These are phyloP conservation scores for Argyrosomus japonicus DNA, from an alignment of 2,113 vertebrate genomes.

Conservation along the genomic window DNA sequence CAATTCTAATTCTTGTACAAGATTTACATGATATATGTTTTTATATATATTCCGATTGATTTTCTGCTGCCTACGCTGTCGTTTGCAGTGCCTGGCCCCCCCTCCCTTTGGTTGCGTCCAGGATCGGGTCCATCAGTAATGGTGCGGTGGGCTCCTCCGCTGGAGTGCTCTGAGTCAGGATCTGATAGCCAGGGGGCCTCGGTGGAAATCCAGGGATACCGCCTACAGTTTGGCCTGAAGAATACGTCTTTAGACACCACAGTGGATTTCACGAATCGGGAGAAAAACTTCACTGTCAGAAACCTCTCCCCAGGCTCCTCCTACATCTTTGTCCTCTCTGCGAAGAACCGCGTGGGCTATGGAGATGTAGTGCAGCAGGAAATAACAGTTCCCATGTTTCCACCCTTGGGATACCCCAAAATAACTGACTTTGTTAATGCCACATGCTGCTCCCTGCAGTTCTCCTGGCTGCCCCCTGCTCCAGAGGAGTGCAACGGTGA, in stretches of 20 bases:
- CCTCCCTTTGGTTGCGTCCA: conserved; percentile 88
- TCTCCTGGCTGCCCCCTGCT: conserved; percentile 91
- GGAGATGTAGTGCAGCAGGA: conserved; percentile 86
- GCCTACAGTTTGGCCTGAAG: conserved; percentile 90
- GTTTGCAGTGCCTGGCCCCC: conserved; percentile 88
- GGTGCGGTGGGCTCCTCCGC: conserved; percentile 77
- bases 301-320: conserved; percentile 90
- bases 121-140: conserved; percentile 86
- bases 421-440: conserved; percentile 89
- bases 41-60: conserved; percentile 35
- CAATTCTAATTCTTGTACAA: conserved; percentile 61
- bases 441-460: conserved; percentile 89
- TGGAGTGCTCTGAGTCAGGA: conserved; percentile 56
- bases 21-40: conserved; percentile 56
- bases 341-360: conserved; percentile 89
- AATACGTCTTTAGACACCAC: conserved; percentile 84
- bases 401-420: conserved; percentile 89
- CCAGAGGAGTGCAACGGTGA: conserved; percentile 87
- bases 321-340: conserved; percentile 91
- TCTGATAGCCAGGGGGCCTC: conserved; percentile 62
- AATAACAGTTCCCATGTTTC: conserved; percentile 88
- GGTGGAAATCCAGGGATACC: conserved; percentile 90
- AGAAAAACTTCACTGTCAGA: conserved; percentile 84
- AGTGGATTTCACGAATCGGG: conserved; percentile 85
- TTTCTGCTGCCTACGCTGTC: conserved; percentile 54